phyloP scores from a whole-genome alignment of 2,888 invertebrate species.

The Morpho achilles region DNA sequence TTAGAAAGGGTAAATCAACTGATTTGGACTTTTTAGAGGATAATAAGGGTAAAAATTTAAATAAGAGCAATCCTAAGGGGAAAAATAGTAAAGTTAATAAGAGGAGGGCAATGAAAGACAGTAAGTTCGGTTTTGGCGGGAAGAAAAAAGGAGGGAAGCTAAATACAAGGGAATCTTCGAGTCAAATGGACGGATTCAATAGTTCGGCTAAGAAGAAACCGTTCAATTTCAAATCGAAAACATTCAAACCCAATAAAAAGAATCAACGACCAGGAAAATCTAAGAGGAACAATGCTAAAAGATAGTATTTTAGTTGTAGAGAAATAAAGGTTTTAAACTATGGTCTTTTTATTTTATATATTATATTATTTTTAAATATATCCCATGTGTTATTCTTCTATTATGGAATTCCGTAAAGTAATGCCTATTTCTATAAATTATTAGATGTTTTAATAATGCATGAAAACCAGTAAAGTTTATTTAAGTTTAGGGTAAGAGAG shows the following conservation, averaged over 20 bases:
- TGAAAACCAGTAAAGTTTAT: too few species aligned
- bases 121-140: conserved; percentile 96
- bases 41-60: conserved; percentile 54
- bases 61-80: conserved; percentile 38
- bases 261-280: conserved; percentile 79
- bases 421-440: too few species aligned
- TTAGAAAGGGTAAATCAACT: conserved; percentile 89
- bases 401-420: too few species aligned
- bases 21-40: conserved; percentile 90
- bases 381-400: too few species aligned
- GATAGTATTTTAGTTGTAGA: conserved; percentile 36
- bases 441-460: too few species aligned
- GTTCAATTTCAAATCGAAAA: conserved; percentile 60
- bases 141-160: conserved; percentile 94
- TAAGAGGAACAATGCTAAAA: conserved; percentile 59
- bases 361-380: too few species aligned
- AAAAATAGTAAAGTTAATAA: conserved; percentile 54
- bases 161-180: conserved; percentile 90
- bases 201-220: conserved; percentile 60
- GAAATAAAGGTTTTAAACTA: neutral
- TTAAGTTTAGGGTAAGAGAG: too few species aligned
- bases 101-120: conserved; percentile 84
- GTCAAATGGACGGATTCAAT: conserved; percentile 81
- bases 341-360: conserved; percentile 3
- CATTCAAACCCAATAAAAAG: conserved; percentile 59